Conservation (phyloP, 2,797 vertebrate species). For the Myotis pilosus region DNA sequence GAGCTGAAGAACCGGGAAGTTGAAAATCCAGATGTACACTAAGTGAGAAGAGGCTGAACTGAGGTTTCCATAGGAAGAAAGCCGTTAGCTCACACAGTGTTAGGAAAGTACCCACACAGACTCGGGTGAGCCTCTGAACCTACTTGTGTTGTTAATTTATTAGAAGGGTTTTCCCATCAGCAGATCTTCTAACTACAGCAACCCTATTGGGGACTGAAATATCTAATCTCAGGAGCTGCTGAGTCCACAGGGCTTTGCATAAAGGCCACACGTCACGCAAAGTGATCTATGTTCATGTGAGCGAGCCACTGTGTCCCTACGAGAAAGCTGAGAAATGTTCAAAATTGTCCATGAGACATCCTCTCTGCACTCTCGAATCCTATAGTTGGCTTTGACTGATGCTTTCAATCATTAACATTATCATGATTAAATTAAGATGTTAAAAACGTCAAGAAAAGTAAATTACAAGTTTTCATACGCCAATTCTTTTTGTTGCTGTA, state of each 20-base stretch:
- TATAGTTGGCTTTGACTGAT: not conserved
- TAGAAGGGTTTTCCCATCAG: not conserved
- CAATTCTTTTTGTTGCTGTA: slow-evolving; percentile 67
- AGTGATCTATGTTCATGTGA: not conserved
- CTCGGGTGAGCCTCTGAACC: not conserved
- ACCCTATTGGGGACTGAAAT: not conserved
- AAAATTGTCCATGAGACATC: slow-evolving; percentile 63
- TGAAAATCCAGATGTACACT: not conserved
- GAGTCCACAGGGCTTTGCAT: not conserved
- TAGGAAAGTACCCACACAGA: not conserved
- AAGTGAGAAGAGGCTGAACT: not conserved
- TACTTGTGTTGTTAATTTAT: fast-evolving
- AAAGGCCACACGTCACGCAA: fast-evolving
- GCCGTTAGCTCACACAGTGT: not conserved
- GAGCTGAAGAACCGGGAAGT: not conserved
- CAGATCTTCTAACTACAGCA: not conserved
- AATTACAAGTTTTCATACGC: slow-evolving; percentile 29
- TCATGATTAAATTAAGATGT: not conserved
- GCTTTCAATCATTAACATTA: not conserved
- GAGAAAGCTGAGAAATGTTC: not conserved
- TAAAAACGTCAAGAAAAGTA: not conserved
- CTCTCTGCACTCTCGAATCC: not conserved
- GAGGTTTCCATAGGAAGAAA: not conserved
- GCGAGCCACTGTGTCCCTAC: not conserved
- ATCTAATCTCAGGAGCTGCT: not conserved